Percentiles rank a stretch among this genome's conserved stretches.
Evolutionary conservation across 2,888 invertebrate species (phyloP).

Genomic region (Chaitophorus viminalis): DNA sequence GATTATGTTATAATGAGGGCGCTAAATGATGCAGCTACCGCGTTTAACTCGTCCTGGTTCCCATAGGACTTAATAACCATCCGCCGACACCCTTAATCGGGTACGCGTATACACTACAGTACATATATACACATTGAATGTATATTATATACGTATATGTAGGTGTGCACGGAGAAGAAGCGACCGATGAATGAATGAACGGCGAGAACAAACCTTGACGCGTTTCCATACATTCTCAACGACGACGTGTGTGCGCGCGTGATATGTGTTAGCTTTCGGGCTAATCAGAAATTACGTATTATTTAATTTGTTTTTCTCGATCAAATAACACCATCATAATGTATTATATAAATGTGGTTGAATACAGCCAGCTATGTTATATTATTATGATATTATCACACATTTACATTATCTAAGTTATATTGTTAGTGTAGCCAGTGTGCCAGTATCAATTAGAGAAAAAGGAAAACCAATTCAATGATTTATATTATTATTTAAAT

Average conservation of each 20-base stretch:
- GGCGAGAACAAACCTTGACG: constrained; percentile 40
- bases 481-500: too few species aligned
- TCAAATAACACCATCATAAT: too few species aligned
- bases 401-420: too few species aligned
- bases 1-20: constrained; percentile 61
- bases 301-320: neutral
- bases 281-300: neutral
- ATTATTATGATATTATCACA: too few species aligned
- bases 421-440: too few species aligned
- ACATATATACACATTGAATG: too few species aligned
- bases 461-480: too few species aligned
- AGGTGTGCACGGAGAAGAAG: neutral
- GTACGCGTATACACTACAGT: constrained; percentile 1
- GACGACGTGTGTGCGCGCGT: neutral
- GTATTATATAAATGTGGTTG: too few species aligned
- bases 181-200: constrained; percentile 21
- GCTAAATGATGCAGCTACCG: constrained; percentile 62
- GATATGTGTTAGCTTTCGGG: neutral
- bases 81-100: constrained; percentile 48
- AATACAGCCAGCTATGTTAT: too few species aligned
- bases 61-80: constrained; percentile 40
- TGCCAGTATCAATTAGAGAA: too few species aligned
- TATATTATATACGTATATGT: neutral
- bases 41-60: constrained; percentile 58
- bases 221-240: neutral